phyloP scores from a whole-genome alignment of 2,797 vertebrate genomes.

The Typhlichthys subterraneus region DNA sequence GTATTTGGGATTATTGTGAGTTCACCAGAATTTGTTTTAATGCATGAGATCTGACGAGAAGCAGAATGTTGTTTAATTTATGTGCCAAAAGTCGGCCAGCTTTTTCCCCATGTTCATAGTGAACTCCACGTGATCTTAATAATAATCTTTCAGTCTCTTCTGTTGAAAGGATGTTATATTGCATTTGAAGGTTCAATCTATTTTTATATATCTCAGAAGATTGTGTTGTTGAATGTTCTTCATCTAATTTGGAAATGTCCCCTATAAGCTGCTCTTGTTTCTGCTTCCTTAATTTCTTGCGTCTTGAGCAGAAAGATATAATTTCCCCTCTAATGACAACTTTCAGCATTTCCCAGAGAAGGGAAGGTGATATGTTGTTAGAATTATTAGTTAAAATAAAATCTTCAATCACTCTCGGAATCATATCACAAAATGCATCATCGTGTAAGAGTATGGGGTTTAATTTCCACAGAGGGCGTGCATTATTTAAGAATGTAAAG shows the following conservation, averaged over 20 bases:
- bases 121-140: not conserved
- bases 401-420: not conserved
- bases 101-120: not conserved
- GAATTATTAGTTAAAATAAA: slow-evolving; percentile 1
- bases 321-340: slow-evolving; percentile 3
- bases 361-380: slow-evolving; percentile 1
- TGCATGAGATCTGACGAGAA: not conserved
- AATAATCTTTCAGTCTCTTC: not conserved
- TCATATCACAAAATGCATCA: slow-evolving; percentile 5
- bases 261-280: not conserved
- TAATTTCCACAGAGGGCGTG: slow-evolving; percentile 6
- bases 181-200: not conserved
- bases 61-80: not conserved
- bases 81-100: not conserved
- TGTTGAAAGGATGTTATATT: not conserved
- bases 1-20: not conserved
- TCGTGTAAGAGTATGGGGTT: not conserved
- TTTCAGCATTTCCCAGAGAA: slow-evolving; percentile 15
- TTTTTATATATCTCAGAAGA: not conserved
- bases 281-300: not conserved
- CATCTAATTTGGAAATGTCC: not conserved
- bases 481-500: not conserved
- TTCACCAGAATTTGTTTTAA: not conserved
- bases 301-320: not conserved
- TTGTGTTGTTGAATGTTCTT: not conserved